Evolutionary conservation across 2,113 vertebrate genomes (phyloP).

Genomic region (Prinia subflava): DNA sequence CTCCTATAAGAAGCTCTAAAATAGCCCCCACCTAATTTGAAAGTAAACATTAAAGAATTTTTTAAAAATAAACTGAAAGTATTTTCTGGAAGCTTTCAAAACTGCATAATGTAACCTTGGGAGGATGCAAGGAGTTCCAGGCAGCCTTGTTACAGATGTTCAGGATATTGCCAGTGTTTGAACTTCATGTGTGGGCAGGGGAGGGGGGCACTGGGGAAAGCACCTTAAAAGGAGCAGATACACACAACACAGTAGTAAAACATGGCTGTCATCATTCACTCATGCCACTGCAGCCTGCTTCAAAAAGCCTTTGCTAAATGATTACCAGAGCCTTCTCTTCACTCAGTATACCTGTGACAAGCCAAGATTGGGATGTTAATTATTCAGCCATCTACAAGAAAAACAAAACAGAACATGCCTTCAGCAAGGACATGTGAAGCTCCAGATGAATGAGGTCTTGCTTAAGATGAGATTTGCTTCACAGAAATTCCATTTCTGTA

Average conservation of each 20-base stretch:
- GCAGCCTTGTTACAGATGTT: background rate
- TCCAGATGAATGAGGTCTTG: background rate
- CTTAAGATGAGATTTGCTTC: background rate
- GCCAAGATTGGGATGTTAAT: background rate
- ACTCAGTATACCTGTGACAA: background rate
- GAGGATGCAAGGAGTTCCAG: background rate
- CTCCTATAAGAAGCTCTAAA: background rate
- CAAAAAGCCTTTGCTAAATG: background rate
- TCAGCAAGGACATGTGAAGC: background rate
- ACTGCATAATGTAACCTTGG: background rate
- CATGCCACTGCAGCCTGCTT: background rate
- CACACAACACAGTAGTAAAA: background rate
- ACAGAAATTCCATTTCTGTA: background rate
- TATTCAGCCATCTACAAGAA: background rate
- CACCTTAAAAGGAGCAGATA: background rate
- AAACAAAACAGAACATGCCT: background rate
- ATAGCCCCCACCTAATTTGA: background rate
- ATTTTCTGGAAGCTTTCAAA: background rate
- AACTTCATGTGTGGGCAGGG: background rate
- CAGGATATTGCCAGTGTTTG: background rate
- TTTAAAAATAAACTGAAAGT: background rate
- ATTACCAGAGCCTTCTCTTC: background rate
- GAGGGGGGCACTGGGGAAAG: background rate
- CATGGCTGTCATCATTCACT: background rate
- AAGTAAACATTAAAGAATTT: background rate